These are phyloP conservation scores for Eriosoma lanigerum DNA, from an alignment of 1,140 invertebrate species.

Conservation along the genomic window DNA sequence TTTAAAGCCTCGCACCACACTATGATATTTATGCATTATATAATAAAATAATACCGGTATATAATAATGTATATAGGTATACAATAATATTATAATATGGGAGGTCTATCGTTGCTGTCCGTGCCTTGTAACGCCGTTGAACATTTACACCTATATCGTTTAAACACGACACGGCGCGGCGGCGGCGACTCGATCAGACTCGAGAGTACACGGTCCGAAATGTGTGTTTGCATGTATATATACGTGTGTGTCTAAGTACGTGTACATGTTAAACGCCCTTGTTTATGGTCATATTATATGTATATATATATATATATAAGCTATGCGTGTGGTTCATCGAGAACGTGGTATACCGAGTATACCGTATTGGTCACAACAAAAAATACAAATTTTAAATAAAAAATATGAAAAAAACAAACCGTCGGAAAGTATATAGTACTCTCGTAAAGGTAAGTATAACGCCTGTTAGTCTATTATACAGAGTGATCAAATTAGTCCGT, in stretches of 20 bases:
- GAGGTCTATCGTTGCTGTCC: constrained; percentile 3
- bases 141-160: constrained; percentile 4
- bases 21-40: background rate
- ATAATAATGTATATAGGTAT: too few relatives aligned
- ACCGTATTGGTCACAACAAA: background rate
- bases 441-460: background rate
- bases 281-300: background rate
- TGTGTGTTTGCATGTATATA: background rate
- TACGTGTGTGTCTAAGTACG: background rate
- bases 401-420: background rate
- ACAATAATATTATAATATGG: background rate
- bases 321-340: constrained; percentile 4
- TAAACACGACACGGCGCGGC: background rate
- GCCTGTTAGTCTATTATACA: background rate
- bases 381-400: background rate
- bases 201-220: constrained; percentile 5
- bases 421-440: background rate
- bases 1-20: background rate
- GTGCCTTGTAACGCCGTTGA: constrained; percentile 13
- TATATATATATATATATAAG: background rate
- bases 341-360: background rate
- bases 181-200: background rate
- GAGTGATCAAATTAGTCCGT: background rate
- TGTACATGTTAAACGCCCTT: constrained; percentile 11
- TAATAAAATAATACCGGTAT: background rate